Conservation (phyloP, 1,140 invertebrate species). For the Bombus difficillimus region DNA sequence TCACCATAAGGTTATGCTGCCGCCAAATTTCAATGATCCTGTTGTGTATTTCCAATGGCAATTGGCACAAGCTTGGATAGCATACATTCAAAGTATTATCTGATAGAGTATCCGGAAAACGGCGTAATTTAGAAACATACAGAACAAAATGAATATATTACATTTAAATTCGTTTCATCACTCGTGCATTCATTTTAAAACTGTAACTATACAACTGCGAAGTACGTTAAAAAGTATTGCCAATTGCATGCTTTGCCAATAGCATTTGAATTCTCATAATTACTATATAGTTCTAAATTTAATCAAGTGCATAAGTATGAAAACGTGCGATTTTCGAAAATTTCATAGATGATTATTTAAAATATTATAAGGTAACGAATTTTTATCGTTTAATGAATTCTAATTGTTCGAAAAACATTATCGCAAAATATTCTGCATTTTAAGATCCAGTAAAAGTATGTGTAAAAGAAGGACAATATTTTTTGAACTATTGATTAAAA, state of each 20-base stretch:
- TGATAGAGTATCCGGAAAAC: slow-evolving; percentile 12
- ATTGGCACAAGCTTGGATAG: not conserved
- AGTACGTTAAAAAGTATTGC: slow-evolving; percentile 49
- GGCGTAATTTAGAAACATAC: slow-evolving; percentile 59
- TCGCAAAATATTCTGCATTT: not conserved
- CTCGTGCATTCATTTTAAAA: slow-evolving; percentile 63
- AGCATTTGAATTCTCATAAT: not conserved
- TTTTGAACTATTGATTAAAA: not conserved
- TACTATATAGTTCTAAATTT: not conserved
- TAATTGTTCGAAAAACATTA: not conserved
- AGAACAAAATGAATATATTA: slow-evolving; percentile 32
- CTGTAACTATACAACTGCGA: slow-evolving; percentile 55
- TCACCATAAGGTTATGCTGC: slow-evolving; percentile 59
- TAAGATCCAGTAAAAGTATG: not conserved
- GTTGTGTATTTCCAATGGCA: not conserved
- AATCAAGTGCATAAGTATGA: not conserved
- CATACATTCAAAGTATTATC: not conserved
- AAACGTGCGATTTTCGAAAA: not conserved
- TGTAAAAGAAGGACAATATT: not conserved
- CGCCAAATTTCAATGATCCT: slow-evolving; percentile 56
- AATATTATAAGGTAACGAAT: not conserved
- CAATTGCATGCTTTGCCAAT: slow-evolving; percentile 16
- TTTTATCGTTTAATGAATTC: not conserved
- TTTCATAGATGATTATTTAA: too few species aligned
- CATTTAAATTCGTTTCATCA: slow-evolving; percentile 41